Percentiles rank a stretch among this genome's conserved stretches.
These are phyloP conservation scores for Hydropsyche betteni DNA, from an alignment of 2,888 invertebrate species.

Conservation along the genomic window DNA sequence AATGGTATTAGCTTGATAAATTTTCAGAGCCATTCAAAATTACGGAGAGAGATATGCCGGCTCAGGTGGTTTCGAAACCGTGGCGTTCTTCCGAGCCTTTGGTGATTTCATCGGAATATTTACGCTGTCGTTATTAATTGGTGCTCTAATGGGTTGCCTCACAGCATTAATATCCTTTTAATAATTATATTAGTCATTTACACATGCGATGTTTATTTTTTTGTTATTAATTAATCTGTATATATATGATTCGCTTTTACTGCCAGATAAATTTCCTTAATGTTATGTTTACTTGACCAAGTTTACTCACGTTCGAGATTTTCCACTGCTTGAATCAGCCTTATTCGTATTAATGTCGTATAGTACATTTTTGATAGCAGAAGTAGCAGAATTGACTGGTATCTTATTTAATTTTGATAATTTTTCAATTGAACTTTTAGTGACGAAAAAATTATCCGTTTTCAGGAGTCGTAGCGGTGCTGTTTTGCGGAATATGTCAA, in stretches of 20 bases:
- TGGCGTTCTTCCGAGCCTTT: constrained; percentile 87
- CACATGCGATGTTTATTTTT: too few species aligned
- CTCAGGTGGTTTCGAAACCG: constrained; percentile 85
- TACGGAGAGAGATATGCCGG: constrained; percentile 86
- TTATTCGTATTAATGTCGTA: constrained; percentile 98
- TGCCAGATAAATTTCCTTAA: constrained; percentile 45
- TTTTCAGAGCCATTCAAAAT: constrained; percentile 81
- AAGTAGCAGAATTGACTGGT: constrained; percentile 96
- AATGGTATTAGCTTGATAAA: too few species aligned
- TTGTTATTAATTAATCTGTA: too few species aligned
- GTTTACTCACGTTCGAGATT: constrained; percentile 93
- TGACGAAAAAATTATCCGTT: constrained; percentile 28
- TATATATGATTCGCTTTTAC: too few species aligned
- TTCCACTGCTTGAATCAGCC: constrained; percentile 94
- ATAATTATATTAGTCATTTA: constrained; percentile 49
- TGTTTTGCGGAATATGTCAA: constrained; percentile 99
- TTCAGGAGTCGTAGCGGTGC: constrained; percentile 91
- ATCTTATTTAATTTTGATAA: constrained; percentile 52
- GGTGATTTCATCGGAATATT: constrained; percentile 94
- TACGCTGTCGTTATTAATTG: constrained; percentile 89
- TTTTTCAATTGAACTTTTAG: neutral
- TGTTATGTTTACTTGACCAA: constrained; percentile 78
- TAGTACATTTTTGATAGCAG: constrained; percentile 95
- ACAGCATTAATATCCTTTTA: constrained; percentile 93
- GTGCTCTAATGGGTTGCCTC: constrained; percentile 90